Base-by-base conservation (phyloP, 2,113 vertebrate genomes). In the Brachyhypopomus occidentalis region DNA sequence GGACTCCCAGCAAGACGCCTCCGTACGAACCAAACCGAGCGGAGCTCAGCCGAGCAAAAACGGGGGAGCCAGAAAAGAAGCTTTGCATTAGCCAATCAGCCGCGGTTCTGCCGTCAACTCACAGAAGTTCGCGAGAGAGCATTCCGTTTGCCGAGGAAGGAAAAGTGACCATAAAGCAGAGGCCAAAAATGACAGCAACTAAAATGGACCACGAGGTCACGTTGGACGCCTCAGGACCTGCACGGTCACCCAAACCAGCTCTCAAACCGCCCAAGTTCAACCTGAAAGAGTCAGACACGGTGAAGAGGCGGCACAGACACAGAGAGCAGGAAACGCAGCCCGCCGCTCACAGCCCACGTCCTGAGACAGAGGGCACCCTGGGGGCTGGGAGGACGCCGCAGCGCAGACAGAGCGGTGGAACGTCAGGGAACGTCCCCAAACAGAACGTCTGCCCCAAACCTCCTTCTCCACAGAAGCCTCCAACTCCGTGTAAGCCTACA, bases 91-190 rank as follows among this genome's bases (percentile, higher is more conserved):
- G 91, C 6, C 90, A 88, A 45, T 76, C 80, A 0, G 77, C 79
- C 2, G 88, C 80, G 56, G 83, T 81, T 45, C 87, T 87, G 0
- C 58, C 89, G 0, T 92, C 92, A 0, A 93, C 94, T 0, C 94
- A 94, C 83, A 93, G 91, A 83, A 92, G 91, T 88, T 95, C 95
- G 0, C 92, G 92, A 0, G 95, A 95, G 78, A 95, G 93, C 85
- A 94, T 98, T 71, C 96, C 96, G 0, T 98, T 98, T 1, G 97
- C 97, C 0, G 96, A 98, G 64, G 97, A 98, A 79, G 97, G 97
- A 17, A 98, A 97, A 83, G 94, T 97, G 76, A 97, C 97, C 17
- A 97, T 98, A 90, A 98, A 98, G 78, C 97, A 98, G 88, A 89
- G 96, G 20, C 96, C 97, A 0, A 95, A 95, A 89, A 91, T 91